phyloP scores from a whole-genome alignment of 2,113 vertebrate species.

The Halcyon senegalensis region DNA sequence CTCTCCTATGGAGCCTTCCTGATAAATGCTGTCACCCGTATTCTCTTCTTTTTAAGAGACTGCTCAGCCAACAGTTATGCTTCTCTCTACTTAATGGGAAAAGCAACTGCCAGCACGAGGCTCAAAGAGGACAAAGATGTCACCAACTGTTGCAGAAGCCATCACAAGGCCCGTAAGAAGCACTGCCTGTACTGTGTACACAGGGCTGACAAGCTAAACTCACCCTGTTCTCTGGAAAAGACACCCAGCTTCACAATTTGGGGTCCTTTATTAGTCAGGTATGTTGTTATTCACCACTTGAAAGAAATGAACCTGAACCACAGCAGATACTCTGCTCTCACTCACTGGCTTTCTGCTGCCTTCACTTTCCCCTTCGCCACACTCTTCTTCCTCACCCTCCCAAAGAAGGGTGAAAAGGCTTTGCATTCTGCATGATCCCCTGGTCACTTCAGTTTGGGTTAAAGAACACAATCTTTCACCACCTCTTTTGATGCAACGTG shows the following conservation, averaged over 20 bases:
- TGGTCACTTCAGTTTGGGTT: not conserved
- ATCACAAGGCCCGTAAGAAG: not conserved
- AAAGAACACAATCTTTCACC: not conserved
- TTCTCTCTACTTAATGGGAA: not conserved
- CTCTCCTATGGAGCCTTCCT: not conserved
- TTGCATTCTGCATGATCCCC: not conserved
- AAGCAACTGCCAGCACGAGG: not conserved
- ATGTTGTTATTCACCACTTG: not conserved
- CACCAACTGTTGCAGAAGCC: not conserved
- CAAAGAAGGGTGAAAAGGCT: not conserved
- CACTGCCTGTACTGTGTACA: not conserved
- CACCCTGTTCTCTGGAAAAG: not conserved
- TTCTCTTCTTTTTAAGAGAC: not conserved
- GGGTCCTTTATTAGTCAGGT: not conserved
- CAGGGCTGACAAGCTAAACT: not conserved
- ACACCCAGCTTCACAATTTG: not conserved
- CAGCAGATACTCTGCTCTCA: not conserved
- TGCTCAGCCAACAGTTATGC: not conserved
- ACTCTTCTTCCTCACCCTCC: not conserved
- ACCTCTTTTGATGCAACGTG: not conserved
- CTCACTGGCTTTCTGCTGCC: not conserved
- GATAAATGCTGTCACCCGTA: not conserved
- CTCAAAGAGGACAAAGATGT: not conserved
- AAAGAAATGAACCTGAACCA: not conserved
- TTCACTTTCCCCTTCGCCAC: not conserved